phyloP scores from a whole-genome alignment of 2,888 invertebrate genomes.

The Anthrax anthrax region DNA sequence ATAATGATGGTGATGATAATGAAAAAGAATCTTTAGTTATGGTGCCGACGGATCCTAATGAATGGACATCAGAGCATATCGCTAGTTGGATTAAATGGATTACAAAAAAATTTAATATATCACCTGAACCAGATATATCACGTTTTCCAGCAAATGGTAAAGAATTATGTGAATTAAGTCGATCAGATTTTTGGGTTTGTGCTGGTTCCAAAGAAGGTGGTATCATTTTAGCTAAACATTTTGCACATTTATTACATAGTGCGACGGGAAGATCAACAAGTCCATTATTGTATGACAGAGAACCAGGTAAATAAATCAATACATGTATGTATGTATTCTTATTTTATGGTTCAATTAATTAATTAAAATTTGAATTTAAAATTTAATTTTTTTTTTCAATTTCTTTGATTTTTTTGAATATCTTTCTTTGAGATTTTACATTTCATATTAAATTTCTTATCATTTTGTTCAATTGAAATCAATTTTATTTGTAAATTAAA shows the following conservation, averaged over 20 bases:
- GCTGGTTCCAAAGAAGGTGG: conserved; percentile 38
- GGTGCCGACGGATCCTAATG: conserved; percentile 42
- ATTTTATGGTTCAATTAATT: no score
- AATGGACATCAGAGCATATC: conserved; percentile 46
- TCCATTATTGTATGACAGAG: conserved; percentile 40
- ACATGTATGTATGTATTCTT: background rate
- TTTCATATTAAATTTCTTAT: no score
- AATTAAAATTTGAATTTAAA: no score
- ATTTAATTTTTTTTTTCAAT: no score
- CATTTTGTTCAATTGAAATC: no score
- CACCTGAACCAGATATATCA: conserved; percentile 37
- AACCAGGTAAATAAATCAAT: conserved; percentile 28
- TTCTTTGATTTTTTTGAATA: no score
- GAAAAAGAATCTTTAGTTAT: conserved; percentile 15
- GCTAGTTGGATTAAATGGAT: conserved; percentile 49
- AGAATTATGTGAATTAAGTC: conserved; percentile 44
- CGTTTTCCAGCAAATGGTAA: conserved; percentile 42
- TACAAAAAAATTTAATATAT: conserved; percentile 42
- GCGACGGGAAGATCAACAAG: conserved; percentile 45
- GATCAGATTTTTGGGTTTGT: conserved; percentile 45
- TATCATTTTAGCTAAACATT: conserved; percentile 43
- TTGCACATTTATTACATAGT: conserved; percentile 43
- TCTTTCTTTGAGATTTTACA: no score
- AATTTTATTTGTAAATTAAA: no score
- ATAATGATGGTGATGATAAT: no score